These are phyloP conservation scores for Thryonomys swinderianus DNA, from an alignment of 2,113 vertebrate genomes.

Conservation along the genomic window DNA sequence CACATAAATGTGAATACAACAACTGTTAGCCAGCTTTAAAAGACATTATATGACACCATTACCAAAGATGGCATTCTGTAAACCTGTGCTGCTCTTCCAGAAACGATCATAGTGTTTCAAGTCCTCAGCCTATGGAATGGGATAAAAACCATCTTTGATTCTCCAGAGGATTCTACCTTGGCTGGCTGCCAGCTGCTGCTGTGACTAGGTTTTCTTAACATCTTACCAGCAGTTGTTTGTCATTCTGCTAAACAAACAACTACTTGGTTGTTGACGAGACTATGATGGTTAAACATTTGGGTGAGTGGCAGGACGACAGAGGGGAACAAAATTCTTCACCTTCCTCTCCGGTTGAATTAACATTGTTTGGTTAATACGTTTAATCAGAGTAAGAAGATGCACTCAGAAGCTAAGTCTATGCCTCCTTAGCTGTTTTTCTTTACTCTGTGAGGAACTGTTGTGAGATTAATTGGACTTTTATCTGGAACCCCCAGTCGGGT, in stretches of 20 bases:
- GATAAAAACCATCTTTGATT: conserved; percentile 59
- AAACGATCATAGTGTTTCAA: conserved; percentile 52
- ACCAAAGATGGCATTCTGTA: conserved; percentile 60
- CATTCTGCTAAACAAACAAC: conserved; percentile 27
- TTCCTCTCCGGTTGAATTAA: conserved; percentile 40
- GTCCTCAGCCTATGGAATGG: conserved; percentile 6
- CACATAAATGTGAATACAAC: conserved; percentile 72
- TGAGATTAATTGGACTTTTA: conserved; percentile 72
- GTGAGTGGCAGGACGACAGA: neutral
- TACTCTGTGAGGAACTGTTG: conserved; percentile 35
- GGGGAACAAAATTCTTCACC: neutral
- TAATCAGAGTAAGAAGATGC: conserved; percentile 4
- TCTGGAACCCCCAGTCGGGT: conserved; percentile 64
- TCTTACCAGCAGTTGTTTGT: conserved; percentile 42
- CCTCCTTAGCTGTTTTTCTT: conserved; percentile 14
- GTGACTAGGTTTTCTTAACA: conserved; percentile 16
- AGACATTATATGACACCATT: conserved; percentile 19
- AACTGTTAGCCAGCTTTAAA: conserved; percentile 60
- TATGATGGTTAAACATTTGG: conserved; percentile 17
- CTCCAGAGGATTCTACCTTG: conserved; percentile 58
- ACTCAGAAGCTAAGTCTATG: neutral
- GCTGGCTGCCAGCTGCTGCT: conserved; percentile 49
- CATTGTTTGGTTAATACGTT: conserved; percentile 25
- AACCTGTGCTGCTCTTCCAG: conserved; percentile 52
- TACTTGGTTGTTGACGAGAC: conserved; percentile 27